Percentiles rank a stretch among this genome's conserved stretches.
phyloP scores from a whole-genome alignment of 2,113 vertebrate species.

The Cynoglossus semilaevis region DNA sequence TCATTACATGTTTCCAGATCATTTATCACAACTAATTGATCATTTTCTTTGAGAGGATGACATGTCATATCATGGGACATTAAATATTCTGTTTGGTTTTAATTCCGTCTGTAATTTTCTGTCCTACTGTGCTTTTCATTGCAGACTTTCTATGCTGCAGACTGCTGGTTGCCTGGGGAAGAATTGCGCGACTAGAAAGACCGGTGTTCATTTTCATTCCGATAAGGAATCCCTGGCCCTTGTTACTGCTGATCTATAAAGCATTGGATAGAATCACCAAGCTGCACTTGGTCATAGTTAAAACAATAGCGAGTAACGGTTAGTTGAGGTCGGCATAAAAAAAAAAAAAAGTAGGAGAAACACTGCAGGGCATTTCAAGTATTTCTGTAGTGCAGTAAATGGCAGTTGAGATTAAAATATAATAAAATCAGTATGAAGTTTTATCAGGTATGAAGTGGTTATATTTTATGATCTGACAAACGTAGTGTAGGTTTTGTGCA shows the following conservation, averaged over 20 bases:
- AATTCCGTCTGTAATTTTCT: neutral
- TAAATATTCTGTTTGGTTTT: conserved; percentile 19
- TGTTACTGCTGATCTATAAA: too few relatives aligned
- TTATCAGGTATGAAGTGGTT: neutral
- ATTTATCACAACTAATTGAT: conserved; percentile 34
- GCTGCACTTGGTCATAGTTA: too few relatives aligned
- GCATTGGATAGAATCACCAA: too few relatives aligned
- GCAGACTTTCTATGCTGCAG: neutral
- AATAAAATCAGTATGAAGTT: conserved; percentile 8
- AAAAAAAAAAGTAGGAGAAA: too few relatives aligned
- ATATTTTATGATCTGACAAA: conserved; percentile 7
- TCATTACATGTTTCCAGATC: conserved; percentile 43
- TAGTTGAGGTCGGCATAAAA: too few relatives aligned
- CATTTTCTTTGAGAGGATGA: neutral
- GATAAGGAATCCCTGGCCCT: too few relatives aligned
- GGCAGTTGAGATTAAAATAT: conserved; percentile 6
- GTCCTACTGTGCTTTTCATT: neutral
- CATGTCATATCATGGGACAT: conserved; percentile 12
- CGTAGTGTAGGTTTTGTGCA: neutral
- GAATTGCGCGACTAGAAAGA: too few relatives aligned
- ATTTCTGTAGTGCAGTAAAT: too few relatives aligned
- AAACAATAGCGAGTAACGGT: too few relatives aligned
- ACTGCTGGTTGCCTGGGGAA: neutral
- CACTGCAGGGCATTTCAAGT: too few relatives aligned
- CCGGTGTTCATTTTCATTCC: too few relatives aligned